phyloP scores from a whole-genome alignment of 1,140 invertebrate genomes.

The Antheraea pernyi region DNA sequence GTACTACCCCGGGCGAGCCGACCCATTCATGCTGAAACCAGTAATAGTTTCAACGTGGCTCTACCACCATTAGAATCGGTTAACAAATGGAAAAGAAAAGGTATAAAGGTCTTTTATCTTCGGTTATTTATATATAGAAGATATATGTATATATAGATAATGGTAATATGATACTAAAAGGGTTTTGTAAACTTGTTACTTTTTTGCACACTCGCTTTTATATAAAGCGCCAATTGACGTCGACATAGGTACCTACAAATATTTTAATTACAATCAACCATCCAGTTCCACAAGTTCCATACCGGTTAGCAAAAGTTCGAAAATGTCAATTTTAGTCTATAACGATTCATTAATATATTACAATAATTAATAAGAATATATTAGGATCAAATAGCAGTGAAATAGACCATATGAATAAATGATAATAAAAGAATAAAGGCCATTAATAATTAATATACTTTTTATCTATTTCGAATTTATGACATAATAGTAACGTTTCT shows the following conservation, averaged over 20 bases:
- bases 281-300: background rate
- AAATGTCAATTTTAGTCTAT: slow-evolving; percentile 1
- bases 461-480: background rate
- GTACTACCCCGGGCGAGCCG: no score
- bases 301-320: background rate
- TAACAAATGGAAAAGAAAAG: no score
- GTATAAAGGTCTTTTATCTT: no score
- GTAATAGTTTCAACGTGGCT: no score
- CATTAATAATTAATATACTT: background rate
- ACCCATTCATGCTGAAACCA: no score
- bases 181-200: no score
- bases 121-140: no score
- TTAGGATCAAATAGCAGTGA: background rate
- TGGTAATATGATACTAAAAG: no score
- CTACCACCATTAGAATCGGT: no score
- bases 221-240: no score
- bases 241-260: background rate
- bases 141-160: no score
- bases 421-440: background rate
- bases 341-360: background rate
- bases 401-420: background rate
- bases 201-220: no score
- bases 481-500: background rate
- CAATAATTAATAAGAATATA: background rate
- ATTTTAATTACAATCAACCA: background rate